A percentile compares a stretch with the other conserved stretches of the same genome.
Conservation (phyloP, 1,140 invertebrate genomes). For the Samia ricini region DNA sequence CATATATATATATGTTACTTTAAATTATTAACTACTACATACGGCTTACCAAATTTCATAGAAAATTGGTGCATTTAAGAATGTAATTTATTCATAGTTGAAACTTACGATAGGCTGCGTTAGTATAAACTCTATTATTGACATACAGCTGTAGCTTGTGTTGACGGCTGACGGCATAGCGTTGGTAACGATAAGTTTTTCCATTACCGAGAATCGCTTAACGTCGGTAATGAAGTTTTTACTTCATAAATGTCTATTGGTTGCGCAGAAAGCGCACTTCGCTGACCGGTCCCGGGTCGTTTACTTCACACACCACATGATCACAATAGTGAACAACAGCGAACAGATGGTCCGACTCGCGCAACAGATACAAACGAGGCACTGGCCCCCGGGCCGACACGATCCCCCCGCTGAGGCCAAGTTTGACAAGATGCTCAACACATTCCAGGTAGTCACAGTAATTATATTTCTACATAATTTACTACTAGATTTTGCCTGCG, state of each 20-base stretch:
- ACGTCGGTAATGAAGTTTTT: too few species aligned
- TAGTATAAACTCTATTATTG: background rate
- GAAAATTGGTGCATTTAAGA: background rate
- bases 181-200: too few species aligned
- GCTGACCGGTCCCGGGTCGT: slow-evolving; percentile 83
- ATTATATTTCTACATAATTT: background rate
- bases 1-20: too few species aligned
- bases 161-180: background rate
- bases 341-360: slow-evolving; percentile 92
- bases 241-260: background rate
- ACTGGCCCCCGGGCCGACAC: slow-evolving; percentile 82
- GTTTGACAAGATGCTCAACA: slow-evolving; percentile 83
- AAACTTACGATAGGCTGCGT: too few species aligned
- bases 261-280: slow-evolving; percentile 80
- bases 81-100: background rate
- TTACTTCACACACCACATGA: slow-evolving; percentile 96
- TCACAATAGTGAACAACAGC: slow-evolving; percentile 95
- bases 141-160: background rate
- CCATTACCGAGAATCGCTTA: too few species aligned
- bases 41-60: too few species aligned
- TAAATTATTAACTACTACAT: too few species aligned
- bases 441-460: slow-evolving; percentile 75
- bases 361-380: slow-evolving; percentile 85
- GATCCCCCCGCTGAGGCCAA: slow-evolving; percentile 80
- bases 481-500: too few species aligned